Evolutionary conservation across 2,797 vertebrate species (phyloP).

Genomic region (Sciaenops ocellatus): DNA sequence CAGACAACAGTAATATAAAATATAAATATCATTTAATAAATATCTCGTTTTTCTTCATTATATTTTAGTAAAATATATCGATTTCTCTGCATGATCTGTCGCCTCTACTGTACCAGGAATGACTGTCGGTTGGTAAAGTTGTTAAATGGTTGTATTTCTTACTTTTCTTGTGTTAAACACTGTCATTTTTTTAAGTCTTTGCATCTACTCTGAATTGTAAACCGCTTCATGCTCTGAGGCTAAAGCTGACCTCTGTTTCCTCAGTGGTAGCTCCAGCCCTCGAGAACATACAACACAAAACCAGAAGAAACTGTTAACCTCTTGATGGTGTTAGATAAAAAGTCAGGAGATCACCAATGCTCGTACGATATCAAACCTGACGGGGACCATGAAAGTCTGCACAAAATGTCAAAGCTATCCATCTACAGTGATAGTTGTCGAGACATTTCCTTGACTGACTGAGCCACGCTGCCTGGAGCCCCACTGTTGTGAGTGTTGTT

Average conservation of each 20-base stretch:
- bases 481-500: background rate
- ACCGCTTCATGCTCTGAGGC: background rate
- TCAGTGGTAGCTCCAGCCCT: background rate
- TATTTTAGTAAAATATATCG: too few species aligned
- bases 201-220: background rate
- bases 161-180: background rate
- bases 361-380: background rate
- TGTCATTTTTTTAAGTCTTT: background rate
- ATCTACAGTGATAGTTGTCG: background rate
- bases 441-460: background rate
- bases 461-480: background rate
- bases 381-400: background rate
- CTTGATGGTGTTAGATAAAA: background rate
- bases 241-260: background rate
- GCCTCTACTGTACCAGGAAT: background rate
- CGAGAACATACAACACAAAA: background rate
- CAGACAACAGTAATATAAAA: background rate
- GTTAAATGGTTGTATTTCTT: background rate
- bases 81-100: background rate
- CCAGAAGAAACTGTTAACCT: background rate
- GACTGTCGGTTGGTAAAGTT: background rate
- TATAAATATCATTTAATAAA: too few species aligned
- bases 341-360: background rate
- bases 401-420: background rate
- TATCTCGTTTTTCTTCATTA: too few species aligned